Percentiles rank a stretch among this genome's conserved stretches.
Conservation (phyloP, 1,140 invertebrate genomes). For the Elymnias hypermnestra region DNA sequence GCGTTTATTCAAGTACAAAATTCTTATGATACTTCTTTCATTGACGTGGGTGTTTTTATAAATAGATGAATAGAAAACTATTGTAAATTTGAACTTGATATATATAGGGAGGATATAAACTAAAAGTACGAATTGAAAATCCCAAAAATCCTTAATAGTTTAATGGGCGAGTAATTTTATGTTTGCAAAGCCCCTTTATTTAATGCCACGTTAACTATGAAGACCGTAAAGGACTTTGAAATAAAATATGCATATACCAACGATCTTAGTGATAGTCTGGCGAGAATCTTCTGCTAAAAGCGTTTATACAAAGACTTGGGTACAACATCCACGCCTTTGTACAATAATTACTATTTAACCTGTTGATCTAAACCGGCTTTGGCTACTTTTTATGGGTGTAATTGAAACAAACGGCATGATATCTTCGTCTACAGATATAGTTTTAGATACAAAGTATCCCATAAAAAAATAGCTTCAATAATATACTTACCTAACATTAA, state of each 20-base stretch:
- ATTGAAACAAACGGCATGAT: constrained; percentile 15
- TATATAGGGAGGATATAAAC: too few species aligned
- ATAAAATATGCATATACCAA: constrained; percentile 1
- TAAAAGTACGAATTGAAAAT: too few species aligned
- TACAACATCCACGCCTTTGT: constrained; percentile 5
- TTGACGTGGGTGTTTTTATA: too few species aligned
- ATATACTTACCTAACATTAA: too few species aligned
- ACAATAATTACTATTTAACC: constrained; percentile 14
- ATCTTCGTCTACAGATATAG: constrained; percentile 3
- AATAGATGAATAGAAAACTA: too few species aligned
- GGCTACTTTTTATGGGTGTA: constrained; percentile 8
- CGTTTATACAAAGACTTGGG: background rate
- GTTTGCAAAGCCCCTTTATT: too few species aligned
- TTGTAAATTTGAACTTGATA: too few species aligned
- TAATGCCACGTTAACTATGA: background rate
- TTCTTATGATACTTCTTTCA: too few species aligned
- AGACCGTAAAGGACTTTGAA: background rate
- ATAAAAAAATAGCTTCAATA: too few species aligned
- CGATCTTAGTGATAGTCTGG: background rate
- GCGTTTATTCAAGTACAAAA: too few species aligned
- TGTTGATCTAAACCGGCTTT: constrained; percentile 14
- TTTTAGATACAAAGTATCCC: background rate
- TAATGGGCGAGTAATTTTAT: too few species aligned
- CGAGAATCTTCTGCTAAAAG: background rate
- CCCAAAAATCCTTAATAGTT: too few species aligned